A percentile compares a stretch with the other conserved stretches of the same genome.
phyloP scores from a whole-genome alignment of 2,113 vertebrate species.

The Spilogale gracilis region DNA sequence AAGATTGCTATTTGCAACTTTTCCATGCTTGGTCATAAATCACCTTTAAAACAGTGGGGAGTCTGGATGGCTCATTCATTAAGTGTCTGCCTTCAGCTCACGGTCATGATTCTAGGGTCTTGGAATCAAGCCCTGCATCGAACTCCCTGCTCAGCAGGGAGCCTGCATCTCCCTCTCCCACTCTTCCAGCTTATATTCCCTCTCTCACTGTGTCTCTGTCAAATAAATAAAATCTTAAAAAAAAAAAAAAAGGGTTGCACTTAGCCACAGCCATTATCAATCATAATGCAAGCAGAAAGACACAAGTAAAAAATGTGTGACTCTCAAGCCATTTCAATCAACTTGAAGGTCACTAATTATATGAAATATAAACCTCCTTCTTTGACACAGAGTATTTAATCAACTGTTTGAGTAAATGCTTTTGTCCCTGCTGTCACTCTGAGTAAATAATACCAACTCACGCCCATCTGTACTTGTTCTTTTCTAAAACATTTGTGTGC shows the following conservation, averaged over 20 bases:
- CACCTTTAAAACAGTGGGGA: neutral
- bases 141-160: no score
- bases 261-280: neutral
- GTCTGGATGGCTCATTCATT: no score
- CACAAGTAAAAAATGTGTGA: neutral
- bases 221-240: no score
- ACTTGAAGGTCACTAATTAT: slow-evolving; percentile 32
- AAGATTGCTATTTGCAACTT: slow-evolving; percentile 15
- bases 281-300: neutral
- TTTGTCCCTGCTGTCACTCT: neutral
- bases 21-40: neutral
- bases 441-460: slow-evolving; percentile 35
- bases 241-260: neutral
- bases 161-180: no score
- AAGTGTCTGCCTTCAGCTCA: no score
- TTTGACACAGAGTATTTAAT: slow-evolving; percentile 4
- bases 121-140: no score
- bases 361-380: slow-evolving; percentile 30
- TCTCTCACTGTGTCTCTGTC: no score
- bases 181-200: no score
- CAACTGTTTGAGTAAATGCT: neutral
- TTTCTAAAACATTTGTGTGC: neutral
- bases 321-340: neutral
- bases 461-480: neutral
- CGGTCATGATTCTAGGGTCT: no score